phyloP scores from a whole-genome alignment of 2,797 vertebrate genomes.

The Phylloscopus collybita region DNA sequence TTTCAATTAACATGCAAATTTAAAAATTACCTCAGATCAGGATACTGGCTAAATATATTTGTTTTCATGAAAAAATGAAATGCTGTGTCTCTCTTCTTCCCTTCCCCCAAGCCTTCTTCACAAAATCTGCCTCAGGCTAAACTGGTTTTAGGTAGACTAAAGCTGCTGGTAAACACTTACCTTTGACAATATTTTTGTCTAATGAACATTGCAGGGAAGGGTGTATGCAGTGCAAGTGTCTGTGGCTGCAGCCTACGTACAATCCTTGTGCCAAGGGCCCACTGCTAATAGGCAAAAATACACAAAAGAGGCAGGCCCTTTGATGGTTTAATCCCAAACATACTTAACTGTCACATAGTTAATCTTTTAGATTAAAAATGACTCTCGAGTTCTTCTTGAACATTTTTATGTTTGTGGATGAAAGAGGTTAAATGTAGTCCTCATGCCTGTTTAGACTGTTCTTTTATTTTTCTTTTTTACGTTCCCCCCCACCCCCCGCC shows the following conservation, averaged over 20 bases:
- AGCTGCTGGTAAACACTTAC: constrained; percentile 62
- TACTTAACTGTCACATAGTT: constrained; percentile 63
- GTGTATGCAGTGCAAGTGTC: constrained; percentile 23
- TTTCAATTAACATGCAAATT: constrained; percentile 55
- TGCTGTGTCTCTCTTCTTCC: not conserved
- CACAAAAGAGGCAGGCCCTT: constrained; percentile 43
- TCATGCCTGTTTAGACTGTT: not conserved
- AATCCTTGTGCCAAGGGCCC: constrained; percentile 31
- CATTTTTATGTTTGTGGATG: constrained; percentile 38
- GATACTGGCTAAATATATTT: not conserved
- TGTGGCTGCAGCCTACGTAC: not conserved
- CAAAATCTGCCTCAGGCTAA: constrained; percentile 14
- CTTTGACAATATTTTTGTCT: constrained; percentile 56
- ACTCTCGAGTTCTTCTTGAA: constrained; percentile 36
- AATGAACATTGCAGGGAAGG: constrained; percentile 56
- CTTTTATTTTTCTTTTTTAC: not conserved
- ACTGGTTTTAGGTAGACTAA: constrained; percentile 33
- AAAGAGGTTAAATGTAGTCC: constrained; percentile 34
- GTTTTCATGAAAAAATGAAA: constrained; percentile 43
- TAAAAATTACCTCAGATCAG: not conserved
- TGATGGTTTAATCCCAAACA: constrained; percentile 62
- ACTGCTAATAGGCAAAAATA: constrained; percentile 30
- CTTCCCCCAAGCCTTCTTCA: constrained; percentile 20
- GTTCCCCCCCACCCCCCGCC: accelerated
- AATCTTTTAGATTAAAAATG: constrained; percentile 60